phyloP scores from a whole-genome alignment of 2,888 invertebrate genomes.

The Lamellibrachia columna region DNA sequence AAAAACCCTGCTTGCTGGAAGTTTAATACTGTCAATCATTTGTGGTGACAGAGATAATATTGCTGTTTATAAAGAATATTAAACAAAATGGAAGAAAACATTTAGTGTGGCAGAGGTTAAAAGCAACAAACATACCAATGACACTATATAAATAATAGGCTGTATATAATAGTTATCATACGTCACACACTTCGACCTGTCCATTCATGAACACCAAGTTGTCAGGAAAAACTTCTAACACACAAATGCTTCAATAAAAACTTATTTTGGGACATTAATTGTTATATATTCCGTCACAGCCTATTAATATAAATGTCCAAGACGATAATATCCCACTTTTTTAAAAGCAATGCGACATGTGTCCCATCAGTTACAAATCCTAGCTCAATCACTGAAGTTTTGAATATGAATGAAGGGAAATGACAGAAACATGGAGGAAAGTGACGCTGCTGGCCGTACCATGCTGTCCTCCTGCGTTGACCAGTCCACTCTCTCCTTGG shows the following conservation, averaged over 20 bases:
- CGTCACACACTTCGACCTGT: neutral
- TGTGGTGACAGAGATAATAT: neutral
- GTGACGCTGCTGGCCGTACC: conserved; percentile 37
- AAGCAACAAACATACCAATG: neutral
- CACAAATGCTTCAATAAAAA: too few species aligned
- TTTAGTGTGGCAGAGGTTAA: neutral
- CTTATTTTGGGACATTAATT: too few species aligned
- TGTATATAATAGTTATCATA: neutral
- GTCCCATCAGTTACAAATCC: neutral
- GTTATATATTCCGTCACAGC: too few species aligned
- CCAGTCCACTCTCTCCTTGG: conserved; percentile 71
- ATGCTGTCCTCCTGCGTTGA: conserved; percentile 76
- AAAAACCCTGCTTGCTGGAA: neutral
- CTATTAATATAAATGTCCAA: neutral
- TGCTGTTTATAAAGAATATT: neutral
- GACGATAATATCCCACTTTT: neutral
- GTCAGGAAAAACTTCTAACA: neutral
- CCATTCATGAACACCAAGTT: too few species aligned
- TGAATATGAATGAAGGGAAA: too few species aligned
- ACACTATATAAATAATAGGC: neutral
- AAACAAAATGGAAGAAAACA: neutral
- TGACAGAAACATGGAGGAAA: neutral
- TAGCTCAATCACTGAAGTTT: too few species aligned
- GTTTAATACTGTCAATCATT: neutral
- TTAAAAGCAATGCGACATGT: neutral